These are phyloP conservation scores for Aradophagus sp. DNA, from an alignment of 1,140 invertebrate species.

Conservation along the genomic window DNA sequence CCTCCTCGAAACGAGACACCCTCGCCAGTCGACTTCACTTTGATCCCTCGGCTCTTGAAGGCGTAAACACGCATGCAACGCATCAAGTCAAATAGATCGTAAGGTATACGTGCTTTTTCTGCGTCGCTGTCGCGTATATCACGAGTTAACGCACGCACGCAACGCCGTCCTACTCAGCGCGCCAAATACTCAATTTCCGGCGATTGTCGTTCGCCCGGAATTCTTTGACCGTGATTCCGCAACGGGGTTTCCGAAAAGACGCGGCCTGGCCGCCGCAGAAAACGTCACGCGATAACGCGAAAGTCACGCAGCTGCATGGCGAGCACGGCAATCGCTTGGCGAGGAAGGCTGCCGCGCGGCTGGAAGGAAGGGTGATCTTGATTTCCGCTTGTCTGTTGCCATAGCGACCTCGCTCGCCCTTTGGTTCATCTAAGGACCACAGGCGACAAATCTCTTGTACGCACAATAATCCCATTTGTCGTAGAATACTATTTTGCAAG, in stretches of 20 bases:
- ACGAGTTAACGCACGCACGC: conserved; percentile 22
- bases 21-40: conserved; percentile 51
- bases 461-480: conserved; percentile 69
- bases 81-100: conserved; percentile 56
- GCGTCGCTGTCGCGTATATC: conserved; percentile 31
- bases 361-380: conserved; percentile 45
- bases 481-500: conserved; percentile 67
- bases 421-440: conserved; percentile 66
- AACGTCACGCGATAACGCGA: conserved; percentile 32
- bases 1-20: conserved; percentile 57
- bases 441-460: conserved; percentile 72
- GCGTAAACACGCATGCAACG: conserved; percentile 54
- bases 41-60: conserved; percentile 53
- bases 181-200: too few species aligned
- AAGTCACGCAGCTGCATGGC: conserved; percentile 26
- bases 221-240: too few species aligned
- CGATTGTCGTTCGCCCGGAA: too few species aligned
- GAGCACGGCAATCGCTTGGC: conserved; percentile 28
- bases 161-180: too few species aligned
- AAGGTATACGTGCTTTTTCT: conserved; percentile 54
- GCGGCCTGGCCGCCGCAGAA: too few species aligned
- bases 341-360: too few species aligned
- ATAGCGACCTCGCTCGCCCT: conserved; percentile 69
- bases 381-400: conserved; percentile 68
- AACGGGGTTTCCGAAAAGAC: too few species aligned